phyloP scores from a whole-genome alignment of 2,113 vertebrate genomes.

The Carollia perspicillata region DNA sequence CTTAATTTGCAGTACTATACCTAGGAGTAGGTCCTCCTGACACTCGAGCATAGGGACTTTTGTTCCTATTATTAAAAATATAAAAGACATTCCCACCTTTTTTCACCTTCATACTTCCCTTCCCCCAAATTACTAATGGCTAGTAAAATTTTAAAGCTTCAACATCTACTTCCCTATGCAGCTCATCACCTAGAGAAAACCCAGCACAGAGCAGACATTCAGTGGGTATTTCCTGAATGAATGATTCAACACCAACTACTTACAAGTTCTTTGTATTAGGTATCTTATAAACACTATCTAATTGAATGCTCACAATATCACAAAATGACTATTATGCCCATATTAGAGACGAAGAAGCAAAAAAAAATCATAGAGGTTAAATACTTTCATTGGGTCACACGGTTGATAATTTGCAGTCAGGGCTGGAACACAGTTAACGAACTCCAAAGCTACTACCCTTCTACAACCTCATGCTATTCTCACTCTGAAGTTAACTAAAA shows the following conservation, averaged over 20 bases:
- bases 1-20: background rate
- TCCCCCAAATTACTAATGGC: background rate
- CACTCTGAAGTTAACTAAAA: background rate
- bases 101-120: background rate
- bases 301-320: background rate
- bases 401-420: background rate
- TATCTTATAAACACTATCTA: background rate
- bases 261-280: background rate
- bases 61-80: background rate
- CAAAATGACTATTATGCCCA: background rate
- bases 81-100: background rate
- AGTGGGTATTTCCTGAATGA: background rate
- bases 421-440: background rate
- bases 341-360: background rate
- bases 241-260: background rate
- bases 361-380: background rate
- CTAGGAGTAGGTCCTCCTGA: background rate
- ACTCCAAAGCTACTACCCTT: background rate
- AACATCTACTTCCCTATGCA: background rate
- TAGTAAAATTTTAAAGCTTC: background rate
- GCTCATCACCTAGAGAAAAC: background rate
- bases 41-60: background rate
- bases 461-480: background rate
- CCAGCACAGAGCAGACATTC: background rate
- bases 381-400: background rate